Evolutionary conservation across 2,888 invertebrate genomes (phyloP), one percentile per base, ranked within the genome.

Genomic region (Parelbella ahira): DNA sequence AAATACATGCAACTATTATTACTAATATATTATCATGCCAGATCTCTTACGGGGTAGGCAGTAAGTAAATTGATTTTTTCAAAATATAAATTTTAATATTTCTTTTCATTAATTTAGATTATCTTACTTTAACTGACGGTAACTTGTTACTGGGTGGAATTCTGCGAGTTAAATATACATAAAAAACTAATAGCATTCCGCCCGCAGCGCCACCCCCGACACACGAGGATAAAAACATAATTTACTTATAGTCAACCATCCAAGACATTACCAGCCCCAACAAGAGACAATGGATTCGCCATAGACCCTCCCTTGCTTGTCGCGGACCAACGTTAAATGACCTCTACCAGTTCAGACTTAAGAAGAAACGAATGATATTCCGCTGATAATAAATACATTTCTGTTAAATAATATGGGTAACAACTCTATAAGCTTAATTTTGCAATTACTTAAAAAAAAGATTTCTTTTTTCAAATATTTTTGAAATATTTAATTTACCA

Each of bases 251-350:
- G 73, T 70, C 70, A 70, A 61, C 73, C 75, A 74, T 73, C 76
- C 75, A 81, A 81, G 86, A 83, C 83, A 84, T 84, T 81, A 77
- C 69, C 63, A 63, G 64, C 58, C 68, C 74, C 84, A 84, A 84
- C 83, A 86, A 87, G 86, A 83, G 84, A 83, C 86, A 83, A 84
- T 80, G 77, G 81, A 70, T 73, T 73, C 61, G 70, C 69, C 64
- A 74, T 52, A 66, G 58, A 64, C 59, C 74, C 76, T 65, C 84
- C 82, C 73, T 66, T 57, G 64, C 51, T 47, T 50, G 46, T 25
- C 36, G 44, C 19, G 42, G 20, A 49, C 82, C 73, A 78, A 13
- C 45, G 23, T 56, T 54, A 43, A 10, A 18, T 48, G 74, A 64
- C 45, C 79, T 47, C 39, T 27, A 42, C 54, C 1, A 9, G 13